A percentile compares a stretch with the other conserved stretches of the same genome.
Conservation (phyloP, 2,797 vertebrate genomes). For the Manis javanica region DNA sequence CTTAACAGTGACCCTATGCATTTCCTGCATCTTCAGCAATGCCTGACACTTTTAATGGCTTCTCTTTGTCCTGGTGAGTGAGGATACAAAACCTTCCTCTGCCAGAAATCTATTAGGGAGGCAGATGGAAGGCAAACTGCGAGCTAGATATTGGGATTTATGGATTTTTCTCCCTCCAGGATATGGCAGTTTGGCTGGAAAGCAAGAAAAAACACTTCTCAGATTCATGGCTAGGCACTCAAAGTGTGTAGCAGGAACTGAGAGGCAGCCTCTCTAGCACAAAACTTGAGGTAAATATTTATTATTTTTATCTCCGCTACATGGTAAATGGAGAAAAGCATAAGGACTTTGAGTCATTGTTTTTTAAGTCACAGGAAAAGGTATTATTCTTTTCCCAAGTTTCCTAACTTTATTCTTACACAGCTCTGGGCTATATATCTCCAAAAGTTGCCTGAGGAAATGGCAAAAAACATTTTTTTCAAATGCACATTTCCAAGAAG, state of each 20-base stretch:
- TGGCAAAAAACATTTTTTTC: background rate
- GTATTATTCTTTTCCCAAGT: conserved; percentile 35
- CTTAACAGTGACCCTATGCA: background rate
- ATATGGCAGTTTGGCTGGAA: background rate
- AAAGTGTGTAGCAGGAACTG: background rate
- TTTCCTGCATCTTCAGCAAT: conserved; percentile 7
- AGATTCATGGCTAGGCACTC: background rate
- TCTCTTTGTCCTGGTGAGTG: background rate
- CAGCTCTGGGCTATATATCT: background rate
- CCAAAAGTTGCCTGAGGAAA: background rate
- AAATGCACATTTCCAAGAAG: background rate
- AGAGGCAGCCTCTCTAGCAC: background rate
- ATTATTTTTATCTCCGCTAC: conserved; percentile 30
- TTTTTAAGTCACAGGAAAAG: background rate
- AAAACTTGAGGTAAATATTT: background rate
- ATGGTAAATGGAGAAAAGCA: background rate
- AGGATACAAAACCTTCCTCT: background rate
- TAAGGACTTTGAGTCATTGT: background rate
- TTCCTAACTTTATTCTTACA: background rate
- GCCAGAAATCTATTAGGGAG: conserved; percentile 9
- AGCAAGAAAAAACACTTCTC: background rate
- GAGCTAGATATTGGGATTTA: conserved; percentile 38
- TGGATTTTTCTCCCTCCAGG: conserved; percentile 26
- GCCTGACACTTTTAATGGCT: conserved; percentile 36
- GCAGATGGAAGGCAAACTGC: conserved; percentile 42